A percentile compares a stretch with the other conserved stretches of the same genome.
Conservation (phyloP, 1,140 invertebrate genomes). For the Rhopalosiphum maidis region DNA sequence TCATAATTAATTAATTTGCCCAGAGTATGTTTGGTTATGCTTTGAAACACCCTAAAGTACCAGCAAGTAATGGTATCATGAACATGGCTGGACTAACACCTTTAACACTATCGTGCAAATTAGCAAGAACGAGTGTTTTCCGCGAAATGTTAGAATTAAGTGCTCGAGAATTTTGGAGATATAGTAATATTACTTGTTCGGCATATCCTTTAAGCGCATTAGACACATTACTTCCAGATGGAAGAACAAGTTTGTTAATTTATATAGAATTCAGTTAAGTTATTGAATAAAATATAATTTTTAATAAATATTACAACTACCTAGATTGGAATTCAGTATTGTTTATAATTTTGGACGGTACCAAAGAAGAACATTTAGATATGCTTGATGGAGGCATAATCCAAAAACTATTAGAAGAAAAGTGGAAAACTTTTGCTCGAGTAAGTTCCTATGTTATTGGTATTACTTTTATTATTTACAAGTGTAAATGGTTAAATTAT, state of each 20-base stretch:
- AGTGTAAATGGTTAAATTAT: neutral
- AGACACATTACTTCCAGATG: constrained; percentile 93
- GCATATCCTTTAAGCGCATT: constrained; percentile 95
- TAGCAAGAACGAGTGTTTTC: constrained; percentile 94
- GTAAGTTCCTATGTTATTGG: constrained; percentile 66
- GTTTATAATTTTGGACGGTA: constrained; percentile 97
- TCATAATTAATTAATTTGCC: neutral
- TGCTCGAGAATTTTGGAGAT: constrained; percentile 96
- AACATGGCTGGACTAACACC: constrained; percentile 93
- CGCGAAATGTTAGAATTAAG: constrained; percentile 97
- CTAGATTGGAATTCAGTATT: constrained; percentile 97
- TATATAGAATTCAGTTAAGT: neutral
- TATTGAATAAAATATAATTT: neutral
- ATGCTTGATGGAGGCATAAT: constrained; percentile 99
- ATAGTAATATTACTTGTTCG: constrained; percentile 99
- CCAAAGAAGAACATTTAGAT: constrained; percentile 96
- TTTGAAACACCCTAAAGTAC: constrained; percentile 88
- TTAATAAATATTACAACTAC: constrained; percentile 60
- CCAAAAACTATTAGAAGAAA: constrained; percentile 94
- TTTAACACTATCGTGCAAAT: constrained; percentile 91
- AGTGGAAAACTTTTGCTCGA: constrained; percentile 98
- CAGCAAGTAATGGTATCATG: constrained; percentile 87
- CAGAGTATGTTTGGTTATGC: constrained; percentile 99
- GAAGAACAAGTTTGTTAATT: constrained; percentile 83
- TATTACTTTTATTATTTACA: neutral